Percentiles rank a stretch among this genome's conserved stretches.
Conservation (phyloP, 92 coral and sea anemone genomes). For the Palythoa grandis region DNA sequence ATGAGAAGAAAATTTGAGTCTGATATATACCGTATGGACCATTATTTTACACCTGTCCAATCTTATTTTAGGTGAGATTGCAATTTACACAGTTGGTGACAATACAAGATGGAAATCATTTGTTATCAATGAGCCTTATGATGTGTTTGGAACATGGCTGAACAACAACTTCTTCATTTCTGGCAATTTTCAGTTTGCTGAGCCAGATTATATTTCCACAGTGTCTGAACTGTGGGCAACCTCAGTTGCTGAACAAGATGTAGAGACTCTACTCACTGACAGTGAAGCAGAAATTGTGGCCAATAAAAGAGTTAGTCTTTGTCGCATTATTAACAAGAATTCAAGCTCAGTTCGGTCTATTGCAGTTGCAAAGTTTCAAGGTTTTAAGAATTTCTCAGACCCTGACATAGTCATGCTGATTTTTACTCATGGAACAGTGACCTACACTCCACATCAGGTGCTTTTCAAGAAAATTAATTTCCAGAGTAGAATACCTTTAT, state of each 20-base stretch:
- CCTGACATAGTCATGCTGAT: slow-evolving; percentile 55
- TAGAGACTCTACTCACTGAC: not conserved
- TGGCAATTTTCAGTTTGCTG: slow-evolving; percentile 75
- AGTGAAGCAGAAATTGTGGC: not conserved
- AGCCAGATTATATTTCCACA: slow-evolving; percentile 63
- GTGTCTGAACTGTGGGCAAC: slow-evolving; percentile 85
- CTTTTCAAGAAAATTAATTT: slow-evolving; percentile 61
- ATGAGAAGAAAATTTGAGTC: too few relatives aligned
- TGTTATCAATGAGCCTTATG: slow-evolving; percentile 77
- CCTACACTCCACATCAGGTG: slow-evolving; percentile 84
- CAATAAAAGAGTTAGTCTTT: slow-evolving; percentile 47
- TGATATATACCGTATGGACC: too few relatives aligned
- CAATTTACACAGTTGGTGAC: slow-evolving; percentile 57
- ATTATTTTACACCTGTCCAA: too few relatives aligned
- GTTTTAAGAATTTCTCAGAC: not conserved
- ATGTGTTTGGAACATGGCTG: slow-evolving; percentile 90
- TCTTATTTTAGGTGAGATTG: slow-evolving; percentile 71
- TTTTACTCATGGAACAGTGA: slow-evolving; percentile 81
- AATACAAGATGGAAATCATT: slow-evolving; percentile 8
- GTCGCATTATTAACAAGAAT: slow-evolving; percentile 71
- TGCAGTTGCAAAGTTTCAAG: slow-evolving; percentile 67
- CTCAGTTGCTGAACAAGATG: slow-evolving; percentile 44
- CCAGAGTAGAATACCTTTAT: not conserved
- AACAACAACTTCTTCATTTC: slow-evolving; percentile 68
- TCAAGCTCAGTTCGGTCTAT: slow-evolving; percentile 82